Percentiles rank a stretch among this genome's conserved stretches.
Evolutionary conservation across 2,113 vertebrate genomes (phyloP).

Genomic region (Petrocephalus zakoni): DNA sequence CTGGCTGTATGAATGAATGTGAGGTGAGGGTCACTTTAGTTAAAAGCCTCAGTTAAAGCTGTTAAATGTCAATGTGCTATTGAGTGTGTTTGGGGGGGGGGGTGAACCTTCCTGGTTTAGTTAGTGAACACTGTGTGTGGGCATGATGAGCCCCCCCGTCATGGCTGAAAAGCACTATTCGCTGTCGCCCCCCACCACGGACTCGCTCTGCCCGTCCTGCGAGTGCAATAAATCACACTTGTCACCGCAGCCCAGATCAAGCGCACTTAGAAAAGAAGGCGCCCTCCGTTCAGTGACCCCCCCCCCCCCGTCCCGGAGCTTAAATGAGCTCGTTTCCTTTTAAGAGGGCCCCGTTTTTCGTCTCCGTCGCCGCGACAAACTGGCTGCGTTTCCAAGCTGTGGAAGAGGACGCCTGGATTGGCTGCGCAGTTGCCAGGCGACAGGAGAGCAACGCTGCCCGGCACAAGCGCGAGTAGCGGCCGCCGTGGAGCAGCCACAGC

Average conservation of each 20-base stretch:
- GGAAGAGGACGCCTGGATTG: slow-evolving; percentile 72
- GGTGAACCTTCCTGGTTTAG: neutral
- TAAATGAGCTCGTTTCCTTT: neutral
- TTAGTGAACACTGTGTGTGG: neutral
- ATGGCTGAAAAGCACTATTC: no score
- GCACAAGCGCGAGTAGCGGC: slow-evolving; percentile 64
- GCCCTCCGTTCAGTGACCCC: neutral
- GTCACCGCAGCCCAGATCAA: neutral
- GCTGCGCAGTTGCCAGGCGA: slow-evolving; percentile 70
- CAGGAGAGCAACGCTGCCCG: slow-evolving; percentile 72
- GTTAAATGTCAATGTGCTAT: neutral
- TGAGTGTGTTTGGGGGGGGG: neutral
- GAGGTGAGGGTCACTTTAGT: neutral
- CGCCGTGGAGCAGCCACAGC: slow-evolving; percentile 67
- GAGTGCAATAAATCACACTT: neutral
- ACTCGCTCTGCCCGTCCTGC: no score
- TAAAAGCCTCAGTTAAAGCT: neutral
- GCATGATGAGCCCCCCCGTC: neutral
- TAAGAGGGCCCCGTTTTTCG: slow-evolving; percentile 51
- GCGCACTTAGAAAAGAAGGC: neutral
- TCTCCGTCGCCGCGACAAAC: slow-evolving; percentile 65
- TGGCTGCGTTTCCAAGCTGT: slow-evolving; percentile 65
- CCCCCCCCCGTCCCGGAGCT: neutral
- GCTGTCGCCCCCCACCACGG: no score
- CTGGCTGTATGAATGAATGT: neutral